phyloP scores from a whole-genome alignment of 2,888 invertebrate species.

The Campopleginae sp. region DNA sequence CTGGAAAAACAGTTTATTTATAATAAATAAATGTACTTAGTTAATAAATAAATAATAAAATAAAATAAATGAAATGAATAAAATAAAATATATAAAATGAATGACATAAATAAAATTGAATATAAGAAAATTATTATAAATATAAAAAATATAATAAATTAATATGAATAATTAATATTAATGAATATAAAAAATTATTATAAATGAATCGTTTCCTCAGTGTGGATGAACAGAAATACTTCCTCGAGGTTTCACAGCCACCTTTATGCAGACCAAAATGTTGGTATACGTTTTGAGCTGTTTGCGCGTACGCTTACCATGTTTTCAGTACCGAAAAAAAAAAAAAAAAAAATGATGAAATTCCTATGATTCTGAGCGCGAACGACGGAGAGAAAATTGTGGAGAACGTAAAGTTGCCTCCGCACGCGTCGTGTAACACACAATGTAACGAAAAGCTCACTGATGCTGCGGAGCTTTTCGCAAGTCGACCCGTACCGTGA shows the following conservation, averaged over 20 bases:
- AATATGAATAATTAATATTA: no score
- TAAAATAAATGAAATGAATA: no score
- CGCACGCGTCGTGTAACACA: neutral
- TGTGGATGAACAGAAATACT: neutral
- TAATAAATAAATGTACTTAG: no score
- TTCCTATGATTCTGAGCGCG: no score
- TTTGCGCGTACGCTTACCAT: neutral
- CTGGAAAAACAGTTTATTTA: no score
- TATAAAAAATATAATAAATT: no score
- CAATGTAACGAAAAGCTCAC: slow-evolving; percentile 35
- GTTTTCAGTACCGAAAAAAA: slow-evolving; percentile 29
- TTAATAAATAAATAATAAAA: no score
- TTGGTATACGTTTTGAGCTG: slow-evolving; percentile 6
- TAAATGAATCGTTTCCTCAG: no score
- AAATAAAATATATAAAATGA: no score
- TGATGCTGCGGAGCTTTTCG: slow-evolving; percentile 30
- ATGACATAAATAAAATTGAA: no score
- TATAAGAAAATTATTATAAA: no score
- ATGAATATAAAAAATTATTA: no score
- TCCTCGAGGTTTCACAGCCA: neutral
- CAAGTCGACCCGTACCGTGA: neutral
- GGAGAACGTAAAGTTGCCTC: neutral
- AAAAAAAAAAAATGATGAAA: neutral
- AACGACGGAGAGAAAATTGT: neutral
- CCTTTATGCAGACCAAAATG: neutral